These are phyloP conservation scores for Monopterus albus DNA, from an alignment of 2,113 vertebrate species.

Conservation along the genomic window DNA sequence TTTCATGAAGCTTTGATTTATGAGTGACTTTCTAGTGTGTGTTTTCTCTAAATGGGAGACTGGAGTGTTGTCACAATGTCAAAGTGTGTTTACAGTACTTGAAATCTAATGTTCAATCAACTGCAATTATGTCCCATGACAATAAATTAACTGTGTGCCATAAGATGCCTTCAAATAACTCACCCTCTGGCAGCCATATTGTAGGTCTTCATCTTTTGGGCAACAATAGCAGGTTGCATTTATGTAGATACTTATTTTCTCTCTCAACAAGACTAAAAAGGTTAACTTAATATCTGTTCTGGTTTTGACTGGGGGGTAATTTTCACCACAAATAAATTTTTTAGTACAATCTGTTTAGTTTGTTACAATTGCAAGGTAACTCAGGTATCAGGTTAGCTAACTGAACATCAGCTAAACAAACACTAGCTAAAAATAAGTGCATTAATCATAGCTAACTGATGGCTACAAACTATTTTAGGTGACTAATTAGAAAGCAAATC, in stretches of 20 bases:
- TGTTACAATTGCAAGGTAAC: not conserved
- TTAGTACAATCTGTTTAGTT: not conserved
- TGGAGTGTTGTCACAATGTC: slow-evolving; percentile 43
- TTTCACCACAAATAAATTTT: not conserved
- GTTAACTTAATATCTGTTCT: too few relatives aligned
- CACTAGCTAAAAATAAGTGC: not conserved
- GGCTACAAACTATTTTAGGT: too few relatives aligned
- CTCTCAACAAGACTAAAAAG: not conserved
- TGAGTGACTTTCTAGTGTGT: not conserved
- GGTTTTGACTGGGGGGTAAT: not conserved
- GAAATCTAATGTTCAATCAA: not conserved
- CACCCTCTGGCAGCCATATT: not conserved
- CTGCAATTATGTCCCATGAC: not conserved
- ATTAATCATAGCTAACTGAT: too few relatives aligned
- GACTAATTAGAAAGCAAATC: slow-evolving; percentile 4
- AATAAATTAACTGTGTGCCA: too few relatives aligned
- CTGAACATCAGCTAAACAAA: not conserved
- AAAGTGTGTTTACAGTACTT: slow-evolving; percentile 26
- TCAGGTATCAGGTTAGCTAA: not conserved
- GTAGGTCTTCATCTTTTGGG: not conserved
- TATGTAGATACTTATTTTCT: not conserved
- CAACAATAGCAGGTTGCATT: not conserved
- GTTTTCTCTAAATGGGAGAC: not conserved
- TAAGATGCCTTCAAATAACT: not conserved
- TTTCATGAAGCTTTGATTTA: slow-evolving; percentile 1